These are phyloP conservation scores for Dromiciops gliroides DNA, from an alignment of 2,113 vertebrate species.

Conservation along the genomic window DNA sequence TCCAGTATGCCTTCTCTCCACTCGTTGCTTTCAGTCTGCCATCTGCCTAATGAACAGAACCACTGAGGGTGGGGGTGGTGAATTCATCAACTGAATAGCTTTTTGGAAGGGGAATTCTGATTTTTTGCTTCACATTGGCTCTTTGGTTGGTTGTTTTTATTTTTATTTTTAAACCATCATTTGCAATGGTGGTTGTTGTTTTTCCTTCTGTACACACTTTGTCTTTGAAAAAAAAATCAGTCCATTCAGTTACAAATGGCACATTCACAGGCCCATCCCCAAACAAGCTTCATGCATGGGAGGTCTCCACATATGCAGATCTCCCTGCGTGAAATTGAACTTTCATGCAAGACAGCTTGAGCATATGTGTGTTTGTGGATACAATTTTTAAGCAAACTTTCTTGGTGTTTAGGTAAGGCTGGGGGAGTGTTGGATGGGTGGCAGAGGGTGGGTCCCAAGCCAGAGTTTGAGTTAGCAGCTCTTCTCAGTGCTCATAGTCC, in stretches of 20 bases:
- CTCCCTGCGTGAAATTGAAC: fast-evolving
- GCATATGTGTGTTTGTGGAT: fast-evolving
- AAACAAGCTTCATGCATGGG: not conserved
- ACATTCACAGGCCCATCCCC: not conserved
- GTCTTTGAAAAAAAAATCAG: not conserved
- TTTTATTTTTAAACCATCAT: not conserved
- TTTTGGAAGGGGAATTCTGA: not conserved
- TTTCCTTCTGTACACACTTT: not conserved
- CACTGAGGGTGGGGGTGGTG: not conserved
- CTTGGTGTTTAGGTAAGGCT: fast-evolving
- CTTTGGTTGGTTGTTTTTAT: not conserved
- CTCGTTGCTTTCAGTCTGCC: slow-evolving; percentile 47
- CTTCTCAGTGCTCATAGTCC: not conserved
- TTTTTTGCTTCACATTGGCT: not conserved
- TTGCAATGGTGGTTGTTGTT: not conserved
- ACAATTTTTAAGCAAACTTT: not conserved
- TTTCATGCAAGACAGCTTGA: fast-evolving
- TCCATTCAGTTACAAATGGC: not conserved
- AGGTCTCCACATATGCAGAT: fast-evolving
- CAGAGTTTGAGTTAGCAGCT: not conserved
- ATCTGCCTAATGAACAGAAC: slow-evolving; percentile 69
- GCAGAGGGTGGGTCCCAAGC: not conserved
- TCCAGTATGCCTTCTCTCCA: slow-evolving; percentile 3
- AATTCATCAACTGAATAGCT: slow-evolving; percentile 60
- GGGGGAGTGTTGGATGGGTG: not conserved